Evolutionary conservation across 2,888 invertebrate genomes (phyloP).

Genomic region (Eustalomyia histrio): DNA sequence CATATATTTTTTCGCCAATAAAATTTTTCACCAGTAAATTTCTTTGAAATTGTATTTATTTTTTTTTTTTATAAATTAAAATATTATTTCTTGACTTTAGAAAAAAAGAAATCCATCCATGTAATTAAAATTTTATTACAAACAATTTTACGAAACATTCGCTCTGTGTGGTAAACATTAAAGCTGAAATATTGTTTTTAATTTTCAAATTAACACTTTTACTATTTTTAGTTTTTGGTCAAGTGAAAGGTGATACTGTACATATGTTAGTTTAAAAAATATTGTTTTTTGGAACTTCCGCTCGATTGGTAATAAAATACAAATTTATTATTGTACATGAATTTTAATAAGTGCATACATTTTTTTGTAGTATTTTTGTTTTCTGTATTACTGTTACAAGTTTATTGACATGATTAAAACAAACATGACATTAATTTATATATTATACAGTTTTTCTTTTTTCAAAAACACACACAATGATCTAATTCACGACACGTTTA

Average conservation of each 20-base stretch:
- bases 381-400: constrained; percentile 36
- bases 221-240: neutral
- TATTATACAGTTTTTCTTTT: neutral
- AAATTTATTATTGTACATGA: constrained; percentile 38
- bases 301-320: constrained; percentile 24
- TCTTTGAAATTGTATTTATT: too few relatives aligned
- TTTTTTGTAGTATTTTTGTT: neutral
- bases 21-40: too few relatives aligned
- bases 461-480: constrained; percentile 34
- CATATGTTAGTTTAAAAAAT: neutral
- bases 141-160: too few relatives aligned
- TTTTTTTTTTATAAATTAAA: too few relatives aligned
- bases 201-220: neutral
- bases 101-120: too few relatives aligned
- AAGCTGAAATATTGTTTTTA: neutral
- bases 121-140: too few relatives aligned
- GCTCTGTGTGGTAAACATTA: too few relatives aligned
- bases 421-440: constrained; percentile 54
- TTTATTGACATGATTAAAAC: constrained; percentile 55
- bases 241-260: neutral
- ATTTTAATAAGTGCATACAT: constrained; percentile 21
- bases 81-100: too few relatives aligned
- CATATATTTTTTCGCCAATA: too few relatives aligned
- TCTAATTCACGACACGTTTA: constrained; percentile 59
- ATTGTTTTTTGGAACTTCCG: constrained; percentile 46